These are phyloP conservation scores for Hypomesus transpacificus DNA, from an alignment of 2,113 vertebrate species.

Conservation along the genomic window DNA sequence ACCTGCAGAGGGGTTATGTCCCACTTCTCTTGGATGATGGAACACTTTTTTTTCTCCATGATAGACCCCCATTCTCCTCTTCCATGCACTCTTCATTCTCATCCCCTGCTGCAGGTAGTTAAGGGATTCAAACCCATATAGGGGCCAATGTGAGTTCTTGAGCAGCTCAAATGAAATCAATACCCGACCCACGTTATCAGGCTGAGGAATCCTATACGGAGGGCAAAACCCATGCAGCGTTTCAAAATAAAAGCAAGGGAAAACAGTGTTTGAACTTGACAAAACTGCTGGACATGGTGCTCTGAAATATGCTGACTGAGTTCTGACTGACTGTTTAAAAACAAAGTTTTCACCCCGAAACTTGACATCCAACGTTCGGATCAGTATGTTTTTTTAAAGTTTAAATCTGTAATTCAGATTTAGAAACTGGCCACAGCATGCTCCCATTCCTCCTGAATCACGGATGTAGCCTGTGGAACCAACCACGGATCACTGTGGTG, in stretches of 20 bases:
- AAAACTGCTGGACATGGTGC: neutral
- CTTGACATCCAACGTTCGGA: slow-evolving; percentile 11
- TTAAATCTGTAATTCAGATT: no score
- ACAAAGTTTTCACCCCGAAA: slow-evolving; percentile 2
- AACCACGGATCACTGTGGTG: no score
- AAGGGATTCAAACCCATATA: neutral
- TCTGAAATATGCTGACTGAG: neutral
- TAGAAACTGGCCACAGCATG: neutral
- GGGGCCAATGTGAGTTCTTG: neutral
- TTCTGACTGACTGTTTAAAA: neutral
- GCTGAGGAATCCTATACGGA: neutral
- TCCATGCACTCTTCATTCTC: neutral
- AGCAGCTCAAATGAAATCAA: neutral
- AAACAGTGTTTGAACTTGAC: neutral
- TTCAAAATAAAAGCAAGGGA: neutral
- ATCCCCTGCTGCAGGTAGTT: neutral
- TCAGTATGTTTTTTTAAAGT: slow-evolving; percentile 7
- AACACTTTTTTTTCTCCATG: slow-evolving; percentile 1
- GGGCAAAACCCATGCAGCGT: neutral
- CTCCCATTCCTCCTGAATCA: neutral
- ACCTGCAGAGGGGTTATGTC: neutral
- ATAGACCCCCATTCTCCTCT: neutral
- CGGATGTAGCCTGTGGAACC: no score
- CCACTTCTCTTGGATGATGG: neutral
- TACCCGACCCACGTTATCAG: neutral